A percentile compares a stretch with the other conserved stretches of the same genome.
Conservation (phyloP, 2,888 invertebrate genomes). For the Imbricaverruca yamaguchii region DNA sequence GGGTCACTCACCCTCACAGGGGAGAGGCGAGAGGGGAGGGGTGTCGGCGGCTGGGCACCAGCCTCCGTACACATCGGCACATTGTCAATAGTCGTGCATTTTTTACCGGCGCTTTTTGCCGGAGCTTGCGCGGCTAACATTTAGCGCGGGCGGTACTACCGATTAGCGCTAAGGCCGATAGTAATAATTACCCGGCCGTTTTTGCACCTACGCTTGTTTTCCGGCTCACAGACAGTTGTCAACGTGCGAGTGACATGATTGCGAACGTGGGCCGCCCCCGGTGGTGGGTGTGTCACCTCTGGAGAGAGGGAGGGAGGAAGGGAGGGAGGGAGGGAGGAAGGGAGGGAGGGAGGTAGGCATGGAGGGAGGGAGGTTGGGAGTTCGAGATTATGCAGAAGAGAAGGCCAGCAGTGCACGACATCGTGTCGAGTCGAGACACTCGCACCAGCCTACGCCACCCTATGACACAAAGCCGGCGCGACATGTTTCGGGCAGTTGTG, state of each 20-base stretch:
- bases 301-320: too few relatives aligned
- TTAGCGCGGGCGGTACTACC: background rate
- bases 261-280: too few relatives aligned
- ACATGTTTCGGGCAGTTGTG: background rate
- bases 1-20: background rate
- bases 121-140: background rate
- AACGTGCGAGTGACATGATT: background rate
- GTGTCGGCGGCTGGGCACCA: background rate
- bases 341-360: too few relatives aligned
- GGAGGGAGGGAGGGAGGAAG: too few relatives aligned
- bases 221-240: background rate
- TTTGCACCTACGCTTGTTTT: background rate
- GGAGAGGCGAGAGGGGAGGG: background rate
- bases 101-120: slow-evolving; percentile 14
- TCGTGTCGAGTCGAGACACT: too few relatives aligned
- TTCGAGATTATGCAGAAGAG: too few relatives aligned
- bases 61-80: background rate
- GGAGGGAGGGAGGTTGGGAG: too few relatives aligned
- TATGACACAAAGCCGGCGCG: too few relatives aligned
- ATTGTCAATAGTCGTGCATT: slow-evolving; percentile 10
- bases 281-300: too few relatives aligned
- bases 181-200: background rate
- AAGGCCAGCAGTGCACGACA: too few relatives aligned
- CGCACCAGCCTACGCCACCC: too few relatives aligned
- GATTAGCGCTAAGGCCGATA: background rate